These are phyloP conservation scores for Orientallactaga bullata DNA, from an alignment of 2,113 vertebrate species.

Conservation along the genomic window DNA sequence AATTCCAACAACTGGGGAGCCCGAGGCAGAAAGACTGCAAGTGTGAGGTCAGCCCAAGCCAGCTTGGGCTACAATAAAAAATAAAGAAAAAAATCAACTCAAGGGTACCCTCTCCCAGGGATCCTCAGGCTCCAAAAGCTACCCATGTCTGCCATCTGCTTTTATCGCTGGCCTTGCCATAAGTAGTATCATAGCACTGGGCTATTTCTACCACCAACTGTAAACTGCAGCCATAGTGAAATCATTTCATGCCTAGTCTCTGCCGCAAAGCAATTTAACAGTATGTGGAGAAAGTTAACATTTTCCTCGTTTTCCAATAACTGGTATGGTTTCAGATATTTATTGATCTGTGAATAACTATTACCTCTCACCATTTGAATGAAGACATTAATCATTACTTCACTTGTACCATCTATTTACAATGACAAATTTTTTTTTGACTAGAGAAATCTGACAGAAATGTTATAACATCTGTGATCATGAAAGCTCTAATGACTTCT, in stretches of 20 bases:
- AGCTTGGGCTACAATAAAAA: neutral
- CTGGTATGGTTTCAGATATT: neutral
- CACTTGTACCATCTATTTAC: neutral
- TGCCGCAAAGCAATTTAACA: neutral
- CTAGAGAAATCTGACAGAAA: slow-evolving; percentile 1
- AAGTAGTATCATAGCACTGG: neutral
- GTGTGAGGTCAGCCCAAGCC: neutral
- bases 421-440: neutral
- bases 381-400: slow-evolving; percentile 26
- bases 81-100: neutral
- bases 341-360: neutral
- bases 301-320: slow-evolving; percentile 14
- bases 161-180: neutral
- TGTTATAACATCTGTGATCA: neutral
- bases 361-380: neutral
- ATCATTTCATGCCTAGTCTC: neutral
- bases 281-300: neutral
- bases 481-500: neutral
- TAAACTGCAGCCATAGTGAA: neutral
- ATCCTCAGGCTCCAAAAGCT: neutral
- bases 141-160: neutral
- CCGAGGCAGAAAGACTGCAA: neutral
- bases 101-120: neutral
- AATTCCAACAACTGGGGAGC: neutral
- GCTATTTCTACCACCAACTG: neutral